phyloP scores from a whole-genome alignment of 2,888 invertebrate species.

The Rhodophaea formosa region DNA sequence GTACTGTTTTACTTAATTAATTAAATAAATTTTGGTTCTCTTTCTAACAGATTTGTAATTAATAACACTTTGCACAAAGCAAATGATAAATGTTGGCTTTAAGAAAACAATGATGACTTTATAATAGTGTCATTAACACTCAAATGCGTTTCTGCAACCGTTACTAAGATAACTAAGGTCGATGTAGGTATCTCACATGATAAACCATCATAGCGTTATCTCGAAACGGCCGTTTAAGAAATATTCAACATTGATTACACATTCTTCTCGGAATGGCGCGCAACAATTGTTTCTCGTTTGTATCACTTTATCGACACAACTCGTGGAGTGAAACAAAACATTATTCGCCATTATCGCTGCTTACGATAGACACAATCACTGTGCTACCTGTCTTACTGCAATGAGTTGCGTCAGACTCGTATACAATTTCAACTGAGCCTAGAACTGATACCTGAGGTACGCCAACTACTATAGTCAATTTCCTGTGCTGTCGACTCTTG shows the following conservation, averaged over 20 bases:
- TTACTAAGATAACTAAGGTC: not conserved
- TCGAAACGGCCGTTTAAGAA: not conserved
- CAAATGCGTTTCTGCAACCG: not conserved
- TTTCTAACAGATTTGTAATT: too few relatives aligned
- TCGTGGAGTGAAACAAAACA: slow-evolving; percentile 14
- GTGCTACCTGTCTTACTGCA: not conserved
- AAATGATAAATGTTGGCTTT: too few relatives aligned
- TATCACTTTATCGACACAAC: slow-evolving; percentile 9
- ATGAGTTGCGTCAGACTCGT: not conserved
- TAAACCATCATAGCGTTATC: not conserved
- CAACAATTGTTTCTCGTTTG: slow-evolving; percentile 5
- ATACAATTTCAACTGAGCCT: not conserved
- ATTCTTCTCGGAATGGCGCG: not conserved
- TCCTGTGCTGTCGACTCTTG: too few relatives aligned
- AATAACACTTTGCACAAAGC: too few relatives aligned
- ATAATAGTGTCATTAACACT: too few relatives aligned
- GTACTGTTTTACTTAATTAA: too few relatives aligned
- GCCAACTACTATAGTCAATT: too few relatives aligned
- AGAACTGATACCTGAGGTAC: not conserved
- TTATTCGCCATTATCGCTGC: slow-evolving; percentile 2
- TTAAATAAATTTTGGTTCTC: too few relatives aligned
- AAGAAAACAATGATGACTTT: too few relatives aligned
- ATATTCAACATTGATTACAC: not conserved
- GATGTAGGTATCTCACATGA: not conserved
- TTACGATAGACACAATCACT: not conserved